Evolutionary conservation across 2,113 vertebrate genomes (phyloP).

Genomic region (Girardinichthys multiradiatus): DNA sequence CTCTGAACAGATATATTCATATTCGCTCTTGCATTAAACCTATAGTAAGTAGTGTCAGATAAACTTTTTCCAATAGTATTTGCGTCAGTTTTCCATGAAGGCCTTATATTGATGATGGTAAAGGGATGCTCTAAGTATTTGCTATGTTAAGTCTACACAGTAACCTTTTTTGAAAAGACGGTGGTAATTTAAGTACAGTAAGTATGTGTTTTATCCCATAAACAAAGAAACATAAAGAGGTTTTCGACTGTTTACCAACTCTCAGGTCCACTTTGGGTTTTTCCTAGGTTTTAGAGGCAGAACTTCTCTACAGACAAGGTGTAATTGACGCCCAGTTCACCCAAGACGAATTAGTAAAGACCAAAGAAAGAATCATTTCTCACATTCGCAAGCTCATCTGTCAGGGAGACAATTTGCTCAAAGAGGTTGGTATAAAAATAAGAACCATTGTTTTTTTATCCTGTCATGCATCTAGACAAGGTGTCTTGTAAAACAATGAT

Average conservation of each 20-base stretch:
- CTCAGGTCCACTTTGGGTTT: slow-evolving; percentile 15
- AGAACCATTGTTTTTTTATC: neutral
- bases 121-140: too few species aligned
- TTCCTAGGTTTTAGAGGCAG: slow-evolving; percentile 82
- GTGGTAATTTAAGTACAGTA: neutral
- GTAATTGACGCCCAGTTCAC: slow-evolving; percentile 82
- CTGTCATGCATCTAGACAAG: neutral
- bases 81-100: too few species aligned
- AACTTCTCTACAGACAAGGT: slow-evolving; percentile 80
- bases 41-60: too few species aligned
- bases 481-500: slow-evolving; percentile 3
- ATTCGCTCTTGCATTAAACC: neutral
- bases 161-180: neutral
- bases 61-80: neutral
- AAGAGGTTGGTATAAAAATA: slow-evolving; percentile 79
- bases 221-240: too few species aligned
- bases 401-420: slow-evolving; percentile 90
- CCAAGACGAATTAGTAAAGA: slow-evolving; percentile 84
- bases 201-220: neutral
- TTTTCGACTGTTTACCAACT: neutral
- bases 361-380: slow-evolving; percentile 85
- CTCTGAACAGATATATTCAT: neutral
- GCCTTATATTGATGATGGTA: too few species aligned
- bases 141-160: too few species aligned
- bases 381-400: slow-evolving; percentile 90